A percentile compares a stretch with the other conserved stretches of the same genome.
These are phyloP conservation scores for Fregata magnificens DNA, from an alignment of 2,113 vertebrate species.

Conservation along the genomic window DNA sequence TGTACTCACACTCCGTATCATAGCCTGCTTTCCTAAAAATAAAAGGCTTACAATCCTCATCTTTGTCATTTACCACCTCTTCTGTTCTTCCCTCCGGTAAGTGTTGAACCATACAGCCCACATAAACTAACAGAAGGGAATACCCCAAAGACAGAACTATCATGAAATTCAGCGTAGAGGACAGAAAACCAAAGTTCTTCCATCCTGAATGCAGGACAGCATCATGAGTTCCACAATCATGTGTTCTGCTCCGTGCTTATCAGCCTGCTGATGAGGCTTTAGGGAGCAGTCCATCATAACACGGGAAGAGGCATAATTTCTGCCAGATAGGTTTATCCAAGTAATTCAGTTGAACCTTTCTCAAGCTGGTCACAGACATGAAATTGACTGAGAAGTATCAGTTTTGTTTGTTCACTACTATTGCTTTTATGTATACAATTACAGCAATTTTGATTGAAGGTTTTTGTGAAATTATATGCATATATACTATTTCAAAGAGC, in stretches of 20 bases:
- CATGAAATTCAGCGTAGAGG: fast-evolving
- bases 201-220: not conserved
- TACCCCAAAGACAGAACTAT: not conserved
- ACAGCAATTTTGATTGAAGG: not conserved
- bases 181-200: not conserved
- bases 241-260: not conserved
- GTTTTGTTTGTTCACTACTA: not conserved
- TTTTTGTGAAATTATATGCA: not conserved
- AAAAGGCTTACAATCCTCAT: not conserved
- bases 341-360: not conserved
- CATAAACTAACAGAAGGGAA: not conserved
- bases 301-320: not conserved
- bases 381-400: not conserved
- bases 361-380: not conserved
- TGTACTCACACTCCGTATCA: not conserved
- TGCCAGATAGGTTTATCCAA: not conserved
- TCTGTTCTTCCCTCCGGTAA: not conserved
- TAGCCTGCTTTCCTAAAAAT: not conserved
- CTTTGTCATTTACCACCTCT: not conserved
- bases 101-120: not conserved
- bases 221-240: not conserved
- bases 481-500: not conserved
- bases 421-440: not conserved
- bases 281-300: not conserved
- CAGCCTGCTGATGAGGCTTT: not conserved